Evolutionary conservation across 30 jellyfish, hydroid and myxozoan species (phyloP), one percentile per base, ranked within the genome.

Genomic region (Chrysaora quinquecirrha): DNA sequence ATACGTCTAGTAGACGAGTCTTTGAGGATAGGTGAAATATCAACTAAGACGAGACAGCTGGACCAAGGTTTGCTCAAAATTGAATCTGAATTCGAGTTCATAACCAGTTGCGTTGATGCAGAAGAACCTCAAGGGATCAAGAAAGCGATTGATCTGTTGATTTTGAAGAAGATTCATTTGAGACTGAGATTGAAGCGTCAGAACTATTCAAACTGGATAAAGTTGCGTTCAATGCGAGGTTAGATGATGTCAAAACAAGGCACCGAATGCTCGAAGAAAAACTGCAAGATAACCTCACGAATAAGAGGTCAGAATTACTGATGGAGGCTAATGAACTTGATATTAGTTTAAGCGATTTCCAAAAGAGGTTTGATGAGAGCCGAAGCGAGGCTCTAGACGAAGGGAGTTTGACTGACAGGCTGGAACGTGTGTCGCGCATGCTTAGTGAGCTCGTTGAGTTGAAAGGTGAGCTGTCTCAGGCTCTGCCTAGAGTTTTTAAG

Each of bases 401-500:
- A 22, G 31, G 29, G 0, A 25, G 78, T 25, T 30, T 47, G 14
- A 46, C 10, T 19, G 89, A 52, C 25, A 78, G 34, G 64, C 28
- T 14, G 64, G 27, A 46, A 0, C 18, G 10, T 21, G 64, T 64
- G 12, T 52, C 0, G 24, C 20, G 43, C 0, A 20, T 70, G 0
- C 14, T 64, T 35, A 31, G 48, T 24, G 76, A 32, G 16, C 20
- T 64, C 21, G 63, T 35, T 22, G 34, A 18, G 25, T 64, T 78
- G 67, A 78, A 78, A 31, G 14, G 24, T 23, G 89, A 63, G 24
- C 73, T 64, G 24, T 34, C 89, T 19, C 25, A 64, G 35, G 66
- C 63, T 20, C 32, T 82, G 79, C 85, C 84, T 30, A 69, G 73
- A 19, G 38, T 62, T 46, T 78, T 78, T 18, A 11, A 35, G 14